Conservation (phyloP, 2,888 invertebrate genomes). For the Eretmocerus hayati region DNA sequence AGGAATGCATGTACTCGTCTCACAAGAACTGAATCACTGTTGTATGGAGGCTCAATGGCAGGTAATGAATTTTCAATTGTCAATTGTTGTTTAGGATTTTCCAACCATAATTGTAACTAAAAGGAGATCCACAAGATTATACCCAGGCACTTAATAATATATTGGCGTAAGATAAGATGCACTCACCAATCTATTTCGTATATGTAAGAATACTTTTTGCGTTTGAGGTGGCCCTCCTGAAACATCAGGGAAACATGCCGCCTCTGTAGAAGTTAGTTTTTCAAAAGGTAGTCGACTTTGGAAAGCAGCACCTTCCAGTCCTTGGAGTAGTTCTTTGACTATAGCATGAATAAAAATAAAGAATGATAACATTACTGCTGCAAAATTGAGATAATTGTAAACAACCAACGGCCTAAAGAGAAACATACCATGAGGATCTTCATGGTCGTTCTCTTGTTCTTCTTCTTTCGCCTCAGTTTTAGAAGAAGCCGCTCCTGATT, state of each 20-base stretch:
- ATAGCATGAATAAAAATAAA: slow-evolving; percentile 4
- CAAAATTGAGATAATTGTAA: no score
- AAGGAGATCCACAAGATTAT: slow-evolving; percentile 21
- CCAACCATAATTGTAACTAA: slow-evolving; percentile 86
- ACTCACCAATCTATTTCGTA: slow-evolving; percentile 74
- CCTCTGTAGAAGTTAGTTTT: slow-evolving; percentile 89
- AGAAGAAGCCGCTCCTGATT: slow-evolving; percentile 45
- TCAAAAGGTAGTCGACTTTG: slow-evolving; percentile 91
- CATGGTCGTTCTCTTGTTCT: slow-evolving; percentile 58
- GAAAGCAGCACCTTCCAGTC: slow-evolving; percentile 87
- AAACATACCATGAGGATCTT: slow-evolving; percentile 57
- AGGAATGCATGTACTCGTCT: slow-evolving; percentile 83
- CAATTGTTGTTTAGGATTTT: slow-evolving; percentile 88
- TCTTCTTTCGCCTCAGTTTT: slow-evolving; percentile 32
- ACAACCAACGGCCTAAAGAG: no score
- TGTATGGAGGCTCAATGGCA: slow-evolving; percentile 84
- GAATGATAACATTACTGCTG: no score
- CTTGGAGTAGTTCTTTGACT: slow-evolving; percentile 45
- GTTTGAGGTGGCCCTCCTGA: slow-evolving; percentile 74
- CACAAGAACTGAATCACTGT: slow-evolving; percentile 80
- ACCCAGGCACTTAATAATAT: no score
- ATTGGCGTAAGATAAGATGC: no score
- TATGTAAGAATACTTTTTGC: slow-evolving; percentile 82
- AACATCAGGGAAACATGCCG: slow-evolving; percentile 88
- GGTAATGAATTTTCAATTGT: slow-evolving; percentile 74